Evolutionary conservation across 1,140 invertebrate species (phyloP).

Genomic region (Drosophila lini): DNA sequence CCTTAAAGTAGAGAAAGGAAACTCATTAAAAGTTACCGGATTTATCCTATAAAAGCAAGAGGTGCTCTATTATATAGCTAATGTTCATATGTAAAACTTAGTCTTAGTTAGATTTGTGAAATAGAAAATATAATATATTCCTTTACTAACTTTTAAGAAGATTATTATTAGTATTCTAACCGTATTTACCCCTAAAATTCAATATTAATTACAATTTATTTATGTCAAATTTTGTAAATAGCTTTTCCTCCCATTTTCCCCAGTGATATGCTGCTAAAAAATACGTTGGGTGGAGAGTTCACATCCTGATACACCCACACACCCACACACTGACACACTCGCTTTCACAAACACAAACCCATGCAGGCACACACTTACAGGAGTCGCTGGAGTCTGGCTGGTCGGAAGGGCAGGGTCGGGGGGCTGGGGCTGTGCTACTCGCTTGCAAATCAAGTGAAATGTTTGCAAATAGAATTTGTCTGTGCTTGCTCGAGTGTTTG

Average conservation of each 20-base stretch:
- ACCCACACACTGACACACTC: constrained; percentile 17
- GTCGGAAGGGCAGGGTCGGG: background rate
- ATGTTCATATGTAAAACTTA: no score
- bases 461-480: constrained; percentile 85
- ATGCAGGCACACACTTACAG: constrained; percentile 39
- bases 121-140: no score
- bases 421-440: constrained; percentile 59
- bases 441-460: constrained; percentile 84
- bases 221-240: no score
- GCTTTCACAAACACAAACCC: constrained; percentile 35
- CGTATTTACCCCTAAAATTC: no score
- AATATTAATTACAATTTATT: no score
- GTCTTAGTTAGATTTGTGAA: no score
- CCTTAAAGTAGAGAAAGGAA: no score
- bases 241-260: background rate
- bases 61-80: no score
- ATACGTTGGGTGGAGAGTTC: constrained; percentile 38
- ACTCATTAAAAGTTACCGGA: no score
- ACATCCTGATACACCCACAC: constrained; percentile 27
- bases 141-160: no score
- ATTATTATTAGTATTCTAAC: no score
- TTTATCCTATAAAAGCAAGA: no score
- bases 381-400: constrained; percentile 37
- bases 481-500: constrained; percentile 84
- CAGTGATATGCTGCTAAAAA: constrained; percentile 37